phyloP scores from a whole-genome alignment of 2,888 invertebrate genomes.

The Ferrisia virgata region DNA sequence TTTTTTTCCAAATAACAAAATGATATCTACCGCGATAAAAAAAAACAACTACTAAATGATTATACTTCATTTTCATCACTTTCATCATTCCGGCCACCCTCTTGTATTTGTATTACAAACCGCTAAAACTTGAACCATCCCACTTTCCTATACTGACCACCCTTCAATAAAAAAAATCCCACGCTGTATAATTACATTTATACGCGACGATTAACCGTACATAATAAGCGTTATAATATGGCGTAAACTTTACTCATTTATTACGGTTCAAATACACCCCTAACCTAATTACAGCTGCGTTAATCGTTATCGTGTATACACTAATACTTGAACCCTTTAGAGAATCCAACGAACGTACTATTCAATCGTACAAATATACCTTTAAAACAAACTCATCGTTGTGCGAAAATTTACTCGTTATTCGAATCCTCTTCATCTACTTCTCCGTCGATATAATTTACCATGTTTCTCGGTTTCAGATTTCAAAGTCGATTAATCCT shows the following conservation, averaged over 20 bases:
- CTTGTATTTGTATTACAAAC: too few species aligned
- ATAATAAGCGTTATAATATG: background rate
- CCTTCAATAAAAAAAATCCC: background rate
- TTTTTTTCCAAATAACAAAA: too few species aligned
- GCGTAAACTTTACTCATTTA: constrained; percentile 1
- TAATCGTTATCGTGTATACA: background rate
- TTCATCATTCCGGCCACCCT: too few species aligned
- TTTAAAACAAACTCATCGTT: background rate
- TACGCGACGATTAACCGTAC: background rate
- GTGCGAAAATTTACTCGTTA: background rate
- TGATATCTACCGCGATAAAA: too few species aligned
- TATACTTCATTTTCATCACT: too few species aligned
- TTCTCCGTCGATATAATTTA: background rate
- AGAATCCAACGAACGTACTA: background rate
- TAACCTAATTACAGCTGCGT: background rate
- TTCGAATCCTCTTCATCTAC: background rate
- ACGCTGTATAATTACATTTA: background rate
- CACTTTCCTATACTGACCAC: background rate
- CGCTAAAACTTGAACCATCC: background rate
- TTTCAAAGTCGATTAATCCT: background rate
- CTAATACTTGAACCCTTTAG: background rate
- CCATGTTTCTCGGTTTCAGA: background rate
- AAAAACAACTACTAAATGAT: too few species aligned
- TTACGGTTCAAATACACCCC: background rate
- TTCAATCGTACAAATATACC: background rate